Percentiles rank a stretch among this genome's conserved stretches.
Evolutionary conservation across 2,797 vertebrate genomes (phyloP).

Genomic region (Lithobates sylvaticus): DNA sequence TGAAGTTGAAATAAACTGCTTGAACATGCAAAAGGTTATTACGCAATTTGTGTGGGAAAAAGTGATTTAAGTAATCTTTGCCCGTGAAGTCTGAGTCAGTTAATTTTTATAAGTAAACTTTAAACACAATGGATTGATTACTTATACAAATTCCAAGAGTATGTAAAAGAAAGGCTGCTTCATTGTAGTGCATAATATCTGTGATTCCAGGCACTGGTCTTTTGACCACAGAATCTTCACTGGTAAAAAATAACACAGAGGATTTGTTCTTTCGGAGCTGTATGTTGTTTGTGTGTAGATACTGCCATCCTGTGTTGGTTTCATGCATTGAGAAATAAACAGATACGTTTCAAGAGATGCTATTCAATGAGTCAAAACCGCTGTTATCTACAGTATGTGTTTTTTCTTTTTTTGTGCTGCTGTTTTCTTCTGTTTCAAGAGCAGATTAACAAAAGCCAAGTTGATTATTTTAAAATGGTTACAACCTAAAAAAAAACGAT

Average conservation of each 20-base stretch:
- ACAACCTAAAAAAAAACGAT: not conserved
- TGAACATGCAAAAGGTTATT: slow-evolving; percentile 59
- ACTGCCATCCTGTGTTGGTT: slow-evolving; percentile 56
- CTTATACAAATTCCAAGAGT: slow-evolving; percentile 71
- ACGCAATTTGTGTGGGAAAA: slow-evolving; percentile 48
- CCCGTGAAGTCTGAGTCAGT: slow-evolving; percentile 70
- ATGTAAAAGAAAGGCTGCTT: slow-evolving; percentile 72
- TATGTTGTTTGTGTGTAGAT: slow-evolving; percentile 54
- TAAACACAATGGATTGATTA: slow-evolving; percentile 74
- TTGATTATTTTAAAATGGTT: not conserved
- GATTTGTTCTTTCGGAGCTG: slow-evolving; percentile 65
- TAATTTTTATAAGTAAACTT: slow-evolving; percentile 72
- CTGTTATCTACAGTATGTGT: not conserved
- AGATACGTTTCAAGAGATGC: not conserved
- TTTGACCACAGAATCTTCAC: slow-evolving; percentile 70
- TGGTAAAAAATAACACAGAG: slow-evolving; percentile 59
- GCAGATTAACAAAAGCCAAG: not conserved
- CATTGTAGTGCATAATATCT: slow-evolving; percentile 74
- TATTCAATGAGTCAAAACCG: not conserved
- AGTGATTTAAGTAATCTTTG: slow-evolving; percentile 61
- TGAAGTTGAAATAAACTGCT: slow-evolving; percentile 62
- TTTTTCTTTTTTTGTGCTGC: not conserved
- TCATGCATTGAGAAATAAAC: not conserved
- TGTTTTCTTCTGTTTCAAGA: not conserved
- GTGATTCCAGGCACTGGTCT: slow-evolving; percentile 72